Evolutionary conservation across 2,888 invertebrate species (phyloP).

Genomic region (Sussaba pulchella): DNA sequence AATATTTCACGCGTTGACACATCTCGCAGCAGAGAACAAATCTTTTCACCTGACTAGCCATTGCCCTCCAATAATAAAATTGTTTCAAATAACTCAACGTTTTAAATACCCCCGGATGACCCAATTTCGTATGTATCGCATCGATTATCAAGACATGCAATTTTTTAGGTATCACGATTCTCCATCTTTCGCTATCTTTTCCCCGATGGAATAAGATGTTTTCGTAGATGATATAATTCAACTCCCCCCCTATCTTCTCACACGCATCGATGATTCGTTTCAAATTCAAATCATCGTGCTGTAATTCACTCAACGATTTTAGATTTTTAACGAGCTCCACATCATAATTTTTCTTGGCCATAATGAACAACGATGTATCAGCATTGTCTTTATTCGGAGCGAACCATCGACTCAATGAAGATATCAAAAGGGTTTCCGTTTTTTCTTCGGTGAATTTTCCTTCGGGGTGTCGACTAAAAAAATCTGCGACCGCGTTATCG

Average conservation of each 20-base stretch:
- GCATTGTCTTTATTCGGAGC: too few relatives aligned
- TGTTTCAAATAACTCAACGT: slow-evolving; percentile 36
- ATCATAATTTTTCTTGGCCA: not conserved
- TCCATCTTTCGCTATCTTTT: slow-evolving; percentile 21
- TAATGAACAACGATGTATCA: not conserved
- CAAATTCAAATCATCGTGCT: not conserved
- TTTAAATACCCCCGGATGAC: slow-evolving; percentile 54
- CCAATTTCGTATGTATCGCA: slow-evolving; percentile 47
- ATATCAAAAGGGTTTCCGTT: not conserved
- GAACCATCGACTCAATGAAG: not conserved
- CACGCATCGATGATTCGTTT: not conserved
- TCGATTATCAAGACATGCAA: slow-evolving; percentile 36
- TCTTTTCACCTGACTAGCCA: slow-evolving; percentile 33
- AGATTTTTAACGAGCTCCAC: not conserved
- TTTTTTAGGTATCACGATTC: slow-evolving; percentile 37
- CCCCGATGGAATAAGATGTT: not conserved
- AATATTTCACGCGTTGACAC: slow-evolving; percentile 45
- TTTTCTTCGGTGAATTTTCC: too few relatives aligned
- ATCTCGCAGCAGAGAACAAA: slow-evolving; percentile 44
- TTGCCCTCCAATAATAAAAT: slow-evolving; percentile 46
- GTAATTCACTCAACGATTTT: slow-evolving; percentile 15
- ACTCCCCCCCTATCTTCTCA: too few relatives aligned
- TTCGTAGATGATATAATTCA: not conserved
- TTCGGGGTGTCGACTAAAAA: slow-evolving; percentile 49
- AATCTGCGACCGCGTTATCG: slow-evolving; percentile 53